A percentile compares a stretch with the other conserved stretches of the same genome.
phyloP scores from a whole-genome alignment of 1,140 invertebrate species.

The Hypsibius dujardini region DNA sequence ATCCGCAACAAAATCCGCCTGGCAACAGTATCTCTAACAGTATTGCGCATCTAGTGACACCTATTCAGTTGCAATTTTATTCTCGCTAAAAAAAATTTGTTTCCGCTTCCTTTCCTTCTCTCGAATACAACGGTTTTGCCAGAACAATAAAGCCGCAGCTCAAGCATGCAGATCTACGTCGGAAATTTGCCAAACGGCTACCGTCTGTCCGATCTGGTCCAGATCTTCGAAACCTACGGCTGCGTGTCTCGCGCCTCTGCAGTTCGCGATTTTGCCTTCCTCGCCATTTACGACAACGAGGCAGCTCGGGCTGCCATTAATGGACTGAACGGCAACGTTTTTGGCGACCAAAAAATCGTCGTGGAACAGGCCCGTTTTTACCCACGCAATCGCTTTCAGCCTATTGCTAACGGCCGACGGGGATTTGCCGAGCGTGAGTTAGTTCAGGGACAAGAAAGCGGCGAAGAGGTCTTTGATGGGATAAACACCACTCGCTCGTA shows the following conservation, averaged over 20 bases:
- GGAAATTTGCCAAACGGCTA: neutral
- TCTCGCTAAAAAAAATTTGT: no score
- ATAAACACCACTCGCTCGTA: neutral
- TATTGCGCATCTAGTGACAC: no score
- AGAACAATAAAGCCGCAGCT: no score
- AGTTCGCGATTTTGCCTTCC: neutral
- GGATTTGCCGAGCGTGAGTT: neutral
- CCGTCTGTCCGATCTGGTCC: neutral
- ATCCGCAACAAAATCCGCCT: no score
- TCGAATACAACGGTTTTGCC: no score
- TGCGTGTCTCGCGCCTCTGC: neutral
- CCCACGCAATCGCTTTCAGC: neutral
- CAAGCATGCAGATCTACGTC: neutral
- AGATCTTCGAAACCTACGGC: slow-evolving; percentile 5
- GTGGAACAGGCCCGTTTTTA: neutral
- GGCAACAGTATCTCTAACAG: no score
- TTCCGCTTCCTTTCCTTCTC: no score
- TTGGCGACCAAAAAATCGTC: slow-evolving; percentile 5
- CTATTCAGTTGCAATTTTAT: no score
- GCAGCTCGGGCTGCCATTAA: neutral
- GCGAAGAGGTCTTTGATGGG: neutral
- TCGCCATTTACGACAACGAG: neutral
- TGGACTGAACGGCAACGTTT: slow-evolving; percentile 5
- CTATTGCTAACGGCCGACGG: neutral
- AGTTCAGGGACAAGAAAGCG: neutral